Base-by-base conservation (phyloP, 2,113 vertebrate genomes). In the Xenopus laevis region DNA sequence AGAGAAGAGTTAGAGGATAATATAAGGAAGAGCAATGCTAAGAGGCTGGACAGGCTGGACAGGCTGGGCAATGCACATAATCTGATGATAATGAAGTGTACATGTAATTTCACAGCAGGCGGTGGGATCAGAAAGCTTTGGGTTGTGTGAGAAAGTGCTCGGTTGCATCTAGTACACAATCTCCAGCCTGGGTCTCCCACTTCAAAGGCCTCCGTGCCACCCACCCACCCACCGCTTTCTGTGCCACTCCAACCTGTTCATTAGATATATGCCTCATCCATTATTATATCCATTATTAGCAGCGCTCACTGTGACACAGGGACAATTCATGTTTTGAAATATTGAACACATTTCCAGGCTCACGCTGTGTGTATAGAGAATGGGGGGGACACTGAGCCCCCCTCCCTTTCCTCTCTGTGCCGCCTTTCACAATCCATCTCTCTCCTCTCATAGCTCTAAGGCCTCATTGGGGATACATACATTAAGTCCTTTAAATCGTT, bases 401-500 rank as follows among this genome's bases (percentile, higher is more conserved):
- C 67, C 59, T 50, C n/a, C 64, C 59, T 40, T n/a, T 67, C 45
- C 18, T 50, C 63, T 60, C 66, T 75, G 27, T 69, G 65, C 87
- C 85, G 88, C 92, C 91, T 91, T 92, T 91, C 87, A 91, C 89
- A 92, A 90, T 92, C 87, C 86, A 83, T 86, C 89, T 90, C 86
- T 90, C 89, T 86, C 89, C 89, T 91, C 91, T 89, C 89, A 92
- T 92, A 88, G 90, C 90, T 92, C 89, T 89, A 85, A 89, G 87
- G 90, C 89, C 90, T 92, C 91, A 91, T 92, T 90, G 89, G 91
- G 91, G 91, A 92, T 90, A 92, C 91, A 92, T 92, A 92, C 91
- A 92, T 92, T 92, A 92, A 92, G 87, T 86, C 89, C 89, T 91
- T 92, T 92, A 92, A 92, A 92, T 92, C 91, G 91, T 91, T 92